Base-by-base conservation (phyloP, 2,113 vertebrate species). In the Triplophysa tibetana region DNA sequence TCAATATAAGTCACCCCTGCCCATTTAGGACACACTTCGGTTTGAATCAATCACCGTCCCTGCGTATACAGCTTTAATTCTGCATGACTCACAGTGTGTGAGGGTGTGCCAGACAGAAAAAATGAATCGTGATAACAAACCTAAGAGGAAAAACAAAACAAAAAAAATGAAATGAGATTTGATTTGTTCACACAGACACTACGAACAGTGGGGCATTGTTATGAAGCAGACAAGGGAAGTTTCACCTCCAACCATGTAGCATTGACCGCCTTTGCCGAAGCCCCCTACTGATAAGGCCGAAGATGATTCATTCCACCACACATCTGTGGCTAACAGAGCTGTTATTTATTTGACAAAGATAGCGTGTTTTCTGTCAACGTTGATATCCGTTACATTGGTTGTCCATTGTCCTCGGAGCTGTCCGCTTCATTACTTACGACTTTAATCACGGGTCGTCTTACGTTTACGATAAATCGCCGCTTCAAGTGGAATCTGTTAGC, bases 231-330 rank as follows among this genome's bases (percentile, higher is more conserved):
- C 73, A 21, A 54, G 11, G 12, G 52, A 64, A 29, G 62, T 74
- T 81, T 82, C 75, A 81, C 8, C 8, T 70, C 62, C 26, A 73
- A 10, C 14, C 0, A 56, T 77, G 66, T 79, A 77, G 73, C 76
- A 66, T 70, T 81, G 81, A 80, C 54, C 68, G 65, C 70, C 56
- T 78, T 85, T 85, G 5, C 45, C 38, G 54, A 77, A 80, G 83
- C 81, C 41, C 60, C 23, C 70, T 50, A 56, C 78, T 76, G 85
- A 86, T 86, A 83, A 86, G 70, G 52, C 12, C 23, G 19, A 81
- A 4, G 70, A 50, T 83, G 81, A 85, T 81, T 83, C 75, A 81
- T 83, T 70, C 70, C 69, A 75, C 82, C 76, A 60, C 81, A 85
- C 74, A 79, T 83, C 66, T 83, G 70, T 50, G 67, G 79, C 65